A percentile compares a stretch with the other conserved stretches of the same genome.
These are phyloP conservation scores for Pocillopora grandis DNA, from an alignment of 92 coral and sea anemone genomes.

Conservation along the genomic window DNA sequence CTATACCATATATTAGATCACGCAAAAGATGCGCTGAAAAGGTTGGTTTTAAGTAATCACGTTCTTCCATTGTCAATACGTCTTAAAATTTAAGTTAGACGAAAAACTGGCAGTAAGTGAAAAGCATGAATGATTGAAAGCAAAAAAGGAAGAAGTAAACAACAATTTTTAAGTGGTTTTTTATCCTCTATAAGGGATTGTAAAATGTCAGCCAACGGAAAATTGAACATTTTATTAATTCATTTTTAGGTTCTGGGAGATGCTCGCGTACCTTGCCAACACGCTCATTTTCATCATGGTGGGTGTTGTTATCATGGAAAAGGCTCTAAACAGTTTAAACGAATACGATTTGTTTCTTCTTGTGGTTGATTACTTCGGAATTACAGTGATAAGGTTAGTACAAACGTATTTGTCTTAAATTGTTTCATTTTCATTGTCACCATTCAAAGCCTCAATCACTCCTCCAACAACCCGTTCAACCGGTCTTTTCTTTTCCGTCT, in stretches of 20 bases:
- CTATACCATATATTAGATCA: too few relatives aligned
- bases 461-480: too few relatives aligned
- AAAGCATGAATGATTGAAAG: too few relatives aligned
- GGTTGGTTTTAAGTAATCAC: too few relatives aligned
- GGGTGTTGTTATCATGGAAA: slow-evolving; percentile 96
- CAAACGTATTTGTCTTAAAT: not conserved
- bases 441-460: too few relatives aligned
- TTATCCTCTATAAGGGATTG: too few relatives aligned
- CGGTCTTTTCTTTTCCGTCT: not conserved
- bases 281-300: slow-evolving; percentile 97
- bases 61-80: too few relatives aligned
- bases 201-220: not conserved
- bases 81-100: too few relatives aligned
- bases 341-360: slow-evolving; percentile 81
- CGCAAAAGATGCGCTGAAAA: too few relatives aligned
- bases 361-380: slow-evolving; percentile 91
- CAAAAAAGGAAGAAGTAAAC: too few relatives aligned
- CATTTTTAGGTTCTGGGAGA: slow-evolving; percentile 90
- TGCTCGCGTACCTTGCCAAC: slow-evolving; percentile 97
- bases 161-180: too few relatives aligned
- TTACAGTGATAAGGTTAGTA: slow-evolving; percentile 86
- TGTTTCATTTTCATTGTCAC: not conserved
- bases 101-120: too few relatives aligned
- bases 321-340: slow-evolving; percentile 81
- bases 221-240: not conserved